Evolutionary conservation across 2,888 invertebrate species (phyloP).

Genomic region (Hanleya hanleyi): DNA sequence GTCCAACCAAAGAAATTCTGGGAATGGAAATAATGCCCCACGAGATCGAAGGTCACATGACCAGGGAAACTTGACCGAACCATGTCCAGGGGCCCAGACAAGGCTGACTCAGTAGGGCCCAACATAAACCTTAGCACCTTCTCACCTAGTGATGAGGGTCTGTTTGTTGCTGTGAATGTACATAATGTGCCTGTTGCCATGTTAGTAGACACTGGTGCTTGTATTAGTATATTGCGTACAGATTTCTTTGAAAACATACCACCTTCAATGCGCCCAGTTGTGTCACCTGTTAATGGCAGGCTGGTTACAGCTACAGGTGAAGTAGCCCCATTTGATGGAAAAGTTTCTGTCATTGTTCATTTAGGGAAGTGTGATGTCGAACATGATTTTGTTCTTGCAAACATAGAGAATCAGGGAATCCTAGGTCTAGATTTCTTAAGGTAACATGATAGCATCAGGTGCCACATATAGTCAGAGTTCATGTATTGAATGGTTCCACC

Average conservation of each 20-base stretch:
- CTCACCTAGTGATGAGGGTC: slow-evolving; percentile 8
- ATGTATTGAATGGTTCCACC: too few species aligned
- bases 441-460: neutral
- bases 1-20: too few species aligned
- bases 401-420: neutral
- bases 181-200: slow-evolving; percentile 10
- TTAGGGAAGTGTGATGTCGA: neutral
- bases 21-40: too few species aligned
- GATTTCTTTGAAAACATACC: slow-evolving; percentile 3
- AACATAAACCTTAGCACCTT: neutral
- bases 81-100: slow-evolving; percentile 6
- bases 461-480: too few species aligned
- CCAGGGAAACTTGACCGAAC: neutral
- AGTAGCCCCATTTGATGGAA: neutral
- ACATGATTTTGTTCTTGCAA: neutral
- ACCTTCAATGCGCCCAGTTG: neutral
- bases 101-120: slow-evolving; percentile 11
- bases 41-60: neutral
- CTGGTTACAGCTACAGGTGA: neutral
- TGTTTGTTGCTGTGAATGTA: slow-evolving; percentile 11
- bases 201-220: slow-evolving; percentile 22
- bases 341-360: neutral
- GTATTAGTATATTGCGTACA: slow-evolving; percentile 6
- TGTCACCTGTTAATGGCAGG: neutral
- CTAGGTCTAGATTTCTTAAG: neutral